Percentiles rank a stretch among this genome's conserved stretches.
Conservation (phyloP, 2,113 vertebrate genomes). For the Elaphurus davidianus region DNA sequence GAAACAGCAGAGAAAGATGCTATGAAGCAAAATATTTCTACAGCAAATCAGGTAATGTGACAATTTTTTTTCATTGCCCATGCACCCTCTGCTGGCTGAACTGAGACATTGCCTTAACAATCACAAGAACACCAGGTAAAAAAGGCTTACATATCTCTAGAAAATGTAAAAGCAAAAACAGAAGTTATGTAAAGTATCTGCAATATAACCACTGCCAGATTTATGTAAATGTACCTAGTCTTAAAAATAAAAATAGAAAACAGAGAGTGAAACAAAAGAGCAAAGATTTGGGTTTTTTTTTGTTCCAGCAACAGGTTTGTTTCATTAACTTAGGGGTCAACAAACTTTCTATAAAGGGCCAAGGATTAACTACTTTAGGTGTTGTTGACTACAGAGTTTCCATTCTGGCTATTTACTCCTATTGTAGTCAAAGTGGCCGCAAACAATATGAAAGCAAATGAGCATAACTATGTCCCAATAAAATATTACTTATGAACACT, state of each 20-base stretch:
- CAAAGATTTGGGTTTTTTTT: neutral
- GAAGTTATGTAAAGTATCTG: neutral
- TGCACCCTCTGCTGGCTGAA: constrained; percentile 69
- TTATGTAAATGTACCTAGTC: neutral
- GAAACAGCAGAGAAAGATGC: neutral
- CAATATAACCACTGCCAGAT: neutral
- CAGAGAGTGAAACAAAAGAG: neutral
- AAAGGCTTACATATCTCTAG: neutral
- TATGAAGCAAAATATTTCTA: neutral
- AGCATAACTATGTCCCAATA: neutral
- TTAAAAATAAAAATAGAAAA: neutral
- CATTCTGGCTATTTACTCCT: neutral
- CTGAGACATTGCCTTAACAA: neutral
- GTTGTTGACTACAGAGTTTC: neutral
- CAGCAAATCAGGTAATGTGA: neutral
- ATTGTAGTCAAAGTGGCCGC: neutral
- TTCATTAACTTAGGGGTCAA: constrained; percentile 16
- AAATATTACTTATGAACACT: neutral
- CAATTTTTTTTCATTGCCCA: neutral
- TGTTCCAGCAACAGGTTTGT: neutral
- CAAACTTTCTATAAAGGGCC: neutral
- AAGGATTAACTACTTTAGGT: neutral
- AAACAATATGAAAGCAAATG: neutral
- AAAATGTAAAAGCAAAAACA: neutral
- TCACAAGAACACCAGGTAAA: fast-evolving